phyloP scores from a whole-genome alignment of 2,888 invertebrate species.

The Lepidochitona cinerea region DNA sequence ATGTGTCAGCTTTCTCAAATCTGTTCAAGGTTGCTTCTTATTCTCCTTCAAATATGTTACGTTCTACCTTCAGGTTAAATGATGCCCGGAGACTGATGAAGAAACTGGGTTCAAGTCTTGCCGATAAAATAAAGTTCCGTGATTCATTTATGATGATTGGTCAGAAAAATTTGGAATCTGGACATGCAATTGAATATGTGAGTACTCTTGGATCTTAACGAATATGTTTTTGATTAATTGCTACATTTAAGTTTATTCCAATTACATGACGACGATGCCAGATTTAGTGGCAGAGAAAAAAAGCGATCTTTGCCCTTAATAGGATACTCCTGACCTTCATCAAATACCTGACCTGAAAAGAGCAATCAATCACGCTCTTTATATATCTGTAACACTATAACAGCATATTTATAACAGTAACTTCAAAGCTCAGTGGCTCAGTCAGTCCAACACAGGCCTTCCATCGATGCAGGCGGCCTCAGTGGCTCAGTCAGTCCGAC shows the following conservation, averaged over 20 bases:
- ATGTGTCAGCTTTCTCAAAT: no score
- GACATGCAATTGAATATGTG: constrained; percentile 67
- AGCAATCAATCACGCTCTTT: neutral
- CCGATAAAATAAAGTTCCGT: constrained; percentile 60
- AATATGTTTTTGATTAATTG: neutral
- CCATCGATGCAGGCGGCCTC: no score
- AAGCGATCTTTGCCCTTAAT: neutral
- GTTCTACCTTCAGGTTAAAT: constrained; percentile 63
- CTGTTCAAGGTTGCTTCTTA: no score
- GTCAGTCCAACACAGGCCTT: no score
- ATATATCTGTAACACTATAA: neutral
- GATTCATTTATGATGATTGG: constrained; percentile 68
- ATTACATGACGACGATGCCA: no score
- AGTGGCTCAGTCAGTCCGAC: no score
- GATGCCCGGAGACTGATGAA: constrained; percentile 58
- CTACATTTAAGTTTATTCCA: no score
- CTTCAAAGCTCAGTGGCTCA: no score
- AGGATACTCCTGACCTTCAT: no score
- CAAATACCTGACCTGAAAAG: neutral
- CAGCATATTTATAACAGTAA: neutral
- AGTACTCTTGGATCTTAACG: neutral
- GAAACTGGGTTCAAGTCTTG: constrained; percentile 59
- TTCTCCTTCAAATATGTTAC: no score
- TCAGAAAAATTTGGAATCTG: constrained; percentile 62
- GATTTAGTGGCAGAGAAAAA: no score